Evolutionary conservation across 2,113 vertebrate species (phyloP).

Genomic region (Peucedramus taeniatus): DNA sequence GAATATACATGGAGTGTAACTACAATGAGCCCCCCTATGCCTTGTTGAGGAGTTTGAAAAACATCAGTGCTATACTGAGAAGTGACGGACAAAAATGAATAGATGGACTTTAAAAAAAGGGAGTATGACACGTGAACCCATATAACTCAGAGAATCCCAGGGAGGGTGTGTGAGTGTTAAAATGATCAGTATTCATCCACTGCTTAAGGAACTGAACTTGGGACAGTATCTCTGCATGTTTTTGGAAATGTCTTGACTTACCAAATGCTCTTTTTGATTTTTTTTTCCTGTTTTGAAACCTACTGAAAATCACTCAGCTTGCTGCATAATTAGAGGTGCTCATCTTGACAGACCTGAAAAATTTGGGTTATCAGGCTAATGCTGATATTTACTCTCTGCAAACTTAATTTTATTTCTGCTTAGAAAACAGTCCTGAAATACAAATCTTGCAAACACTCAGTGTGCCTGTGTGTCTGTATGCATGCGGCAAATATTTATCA

Average conservation of each 20-base stretch:
- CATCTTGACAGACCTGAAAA: background rate
- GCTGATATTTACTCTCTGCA: background rate
- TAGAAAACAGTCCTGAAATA: background rate
- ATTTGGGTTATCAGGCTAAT: background rate
- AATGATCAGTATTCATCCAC: background rate
- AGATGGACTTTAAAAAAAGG: background rate
- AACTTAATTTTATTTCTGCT: background rate
- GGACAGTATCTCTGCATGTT: background rate
- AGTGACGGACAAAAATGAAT: background rate
- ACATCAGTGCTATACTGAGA: background rate
- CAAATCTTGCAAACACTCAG: background rate
- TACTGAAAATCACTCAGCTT: background rate
- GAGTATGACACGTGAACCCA: background rate
- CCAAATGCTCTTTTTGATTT: background rate
- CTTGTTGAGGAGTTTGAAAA: background rate
- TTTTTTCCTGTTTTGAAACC: background rate
- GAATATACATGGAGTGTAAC: background rate
- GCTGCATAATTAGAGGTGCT: background rate
- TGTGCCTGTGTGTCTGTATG: background rate
- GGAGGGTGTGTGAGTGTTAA: background rate
- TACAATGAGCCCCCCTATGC: background rate
- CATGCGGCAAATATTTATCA: background rate
- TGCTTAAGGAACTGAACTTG: background rate
- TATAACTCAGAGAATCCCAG: background rate
- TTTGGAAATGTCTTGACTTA: background rate